Base-by-base conservation (phyloP, 2,797 vertebrate species). In the Parauchenoglanis ngamensis region DNA sequence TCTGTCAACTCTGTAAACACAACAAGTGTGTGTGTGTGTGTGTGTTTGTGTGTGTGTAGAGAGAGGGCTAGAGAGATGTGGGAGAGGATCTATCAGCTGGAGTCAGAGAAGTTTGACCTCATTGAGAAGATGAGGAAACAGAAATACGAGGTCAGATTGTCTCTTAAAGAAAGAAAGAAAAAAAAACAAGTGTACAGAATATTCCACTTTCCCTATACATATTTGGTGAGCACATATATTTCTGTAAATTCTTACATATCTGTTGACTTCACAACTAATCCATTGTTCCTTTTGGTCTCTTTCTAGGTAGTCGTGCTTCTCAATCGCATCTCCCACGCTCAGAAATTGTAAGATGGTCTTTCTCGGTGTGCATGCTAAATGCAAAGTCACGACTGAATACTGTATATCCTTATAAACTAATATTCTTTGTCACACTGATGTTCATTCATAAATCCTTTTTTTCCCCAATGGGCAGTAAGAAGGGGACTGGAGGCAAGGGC, bases 51-150 rank as follows among this genome's bases (percentile, higher is more conserved):
- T 77, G 28, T 35, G 56, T 31, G 17, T 79, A 98, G 97, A 91
- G 94, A 96, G 88, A 94, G 93, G 72, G 97, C 97, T 68, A 95
- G 97, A 88, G 97, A 97, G 86, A 94, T 98, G 93, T 96, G 96
- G 83, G 94, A 97, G 82, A 96, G 96, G 92, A 97, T 98, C 93
- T 94, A 97, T 88, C 93, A 97, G 87, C 94, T 98, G 89, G 97
- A 98, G 92, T 98, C 97, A 0, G 97, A 98, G 90, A 98, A 98
- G 92, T 98, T 97, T 89, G 97, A 98, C 91, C 94, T 94, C 76
- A 96, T 96, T 89, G 97, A 96, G 88, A 93, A 96, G 87, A 93
- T 97, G 94, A 97, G 96, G 87, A 94, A 95, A 85, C 97, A 98
- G 94, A 97, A 96, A 92, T 98, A 98, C 0, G 97, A 98, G 96